These are phyloP conservation scores for Sandelia bainsii DNA, from an alignment of 2,797 vertebrate species.

Conservation along the genomic window DNA sequence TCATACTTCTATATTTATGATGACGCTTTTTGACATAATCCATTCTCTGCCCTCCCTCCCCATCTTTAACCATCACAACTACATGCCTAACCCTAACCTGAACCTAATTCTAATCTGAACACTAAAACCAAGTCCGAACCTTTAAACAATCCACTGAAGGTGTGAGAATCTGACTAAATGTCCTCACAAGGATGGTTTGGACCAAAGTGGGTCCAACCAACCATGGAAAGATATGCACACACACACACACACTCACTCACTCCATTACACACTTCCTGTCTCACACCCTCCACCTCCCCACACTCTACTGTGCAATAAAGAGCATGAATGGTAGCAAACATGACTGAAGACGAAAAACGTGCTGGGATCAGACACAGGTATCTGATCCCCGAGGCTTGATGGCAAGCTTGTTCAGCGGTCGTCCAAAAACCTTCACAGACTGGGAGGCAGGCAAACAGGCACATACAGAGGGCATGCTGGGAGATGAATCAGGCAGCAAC, in stretches of 20 bases:
- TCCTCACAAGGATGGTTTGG: not conserved
- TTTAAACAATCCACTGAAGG: too few relatives aligned
- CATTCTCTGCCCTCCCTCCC: too few relatives aligned
- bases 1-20: too few relatives aligned
- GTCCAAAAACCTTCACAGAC: slow-evolving; percentile 12
- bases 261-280: slow-evolving; percentile 10
- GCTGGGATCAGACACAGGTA: slow-evolving; percentile 31
- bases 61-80: too few relatives aligned
- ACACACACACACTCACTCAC: slow-evolving; percentile 8
- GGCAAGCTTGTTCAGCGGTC: slow-evolving; percentile 25
- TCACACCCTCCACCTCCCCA: not conserved
- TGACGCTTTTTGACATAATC: too few relatives aligned
- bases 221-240: too few relatives aligned
- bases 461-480: slow-evolving; percentile 3
- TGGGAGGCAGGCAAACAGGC: not conserved
- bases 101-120: too few relatives aligned
- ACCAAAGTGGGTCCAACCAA: too few relatives aligned
- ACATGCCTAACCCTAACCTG: too few relatives aligned
- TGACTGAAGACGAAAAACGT: slow-evolving; percentile 32
- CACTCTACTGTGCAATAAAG: slow-evolving; percentile 22
- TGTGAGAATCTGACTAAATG: too few relatives aligned
- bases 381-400: slow-evolving; percentile 42
- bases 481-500: slow-evolving; percentile 27
- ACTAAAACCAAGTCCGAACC: too few relatives aligned
- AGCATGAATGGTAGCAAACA: slow-evolving; percentile 38